A percentile compares a stretch with the other conserved stretches of the same genome.
phyloP scores from a whole-genome alignment of 2,797 vertebrate genomes.

The Nyctibius grandis region DNA sequence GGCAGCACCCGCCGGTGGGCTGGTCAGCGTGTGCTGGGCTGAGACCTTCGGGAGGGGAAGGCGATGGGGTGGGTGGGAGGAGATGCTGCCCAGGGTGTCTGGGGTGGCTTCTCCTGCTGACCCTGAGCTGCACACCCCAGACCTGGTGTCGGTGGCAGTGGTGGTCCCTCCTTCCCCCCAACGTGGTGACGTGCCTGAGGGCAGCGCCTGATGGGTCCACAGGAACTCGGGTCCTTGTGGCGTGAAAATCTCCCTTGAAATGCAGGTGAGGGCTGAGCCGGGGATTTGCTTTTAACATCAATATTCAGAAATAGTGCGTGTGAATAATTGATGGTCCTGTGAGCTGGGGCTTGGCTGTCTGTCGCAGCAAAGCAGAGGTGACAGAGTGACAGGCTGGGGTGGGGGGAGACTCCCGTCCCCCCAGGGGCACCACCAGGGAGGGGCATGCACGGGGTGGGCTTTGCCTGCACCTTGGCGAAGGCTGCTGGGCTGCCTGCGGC shows the following conservation, averaged over 20 bases:
- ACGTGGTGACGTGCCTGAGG: accelerated
- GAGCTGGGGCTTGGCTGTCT: constrained; percentile 80
- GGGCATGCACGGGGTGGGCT: not conserved
- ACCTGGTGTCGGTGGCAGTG: not conserved
- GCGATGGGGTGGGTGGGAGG: too few species aligned
- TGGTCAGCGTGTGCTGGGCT: accelerated
- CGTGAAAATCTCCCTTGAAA: not conserved
- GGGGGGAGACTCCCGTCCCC: not conserved
- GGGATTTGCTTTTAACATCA: constrained; percentile 88
- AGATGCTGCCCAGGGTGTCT: not conserved
- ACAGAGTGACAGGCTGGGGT: not conserved
- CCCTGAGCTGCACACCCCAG: accelerated
- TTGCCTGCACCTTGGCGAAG: accelerated
- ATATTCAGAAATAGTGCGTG: constrained; percentile 84
- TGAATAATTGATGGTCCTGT: constrained; percentile 85
- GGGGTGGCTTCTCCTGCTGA: too few species aligned
- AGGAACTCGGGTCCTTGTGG: not conserved
- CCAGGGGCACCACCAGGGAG: not conserved
- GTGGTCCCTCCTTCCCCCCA: not conserved
- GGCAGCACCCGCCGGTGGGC: not conserved
- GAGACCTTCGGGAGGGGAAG: accelerated
- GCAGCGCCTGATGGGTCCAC: not conserved
- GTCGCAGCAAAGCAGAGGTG: constrained; percentile 32
- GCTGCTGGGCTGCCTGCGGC: not conserved
- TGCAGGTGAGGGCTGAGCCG: not conserved